Base-by-base conservation (phyloP, 2,113 vertebrate species). In the Cacatua alba region DNA sequence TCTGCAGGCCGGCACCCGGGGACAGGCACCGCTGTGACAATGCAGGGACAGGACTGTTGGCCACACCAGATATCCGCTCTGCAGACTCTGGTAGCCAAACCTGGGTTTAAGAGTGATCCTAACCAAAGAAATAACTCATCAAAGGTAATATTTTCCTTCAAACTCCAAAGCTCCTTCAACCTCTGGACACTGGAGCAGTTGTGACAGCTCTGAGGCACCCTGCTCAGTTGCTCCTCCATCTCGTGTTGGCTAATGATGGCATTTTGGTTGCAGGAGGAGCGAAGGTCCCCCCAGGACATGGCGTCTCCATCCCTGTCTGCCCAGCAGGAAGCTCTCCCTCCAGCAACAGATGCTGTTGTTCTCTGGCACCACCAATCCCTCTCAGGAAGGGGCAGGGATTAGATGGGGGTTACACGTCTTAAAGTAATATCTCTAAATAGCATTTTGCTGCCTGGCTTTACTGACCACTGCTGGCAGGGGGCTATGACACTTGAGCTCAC, bases 331-430 rank as follows among this genome's bases (percentile, higher is more conserved):
- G 82, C 68, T 93, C 46, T 81, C 21, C 46, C 49, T 88, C 46
- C 83, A 91, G 68, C 43, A 74, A 78, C 95, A 95, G 92, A 77
- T 96, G 94, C 83, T 95, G 86, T 62, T 95, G 67, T 83, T 46
- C 46, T 72, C 63, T 62, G 46, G 80, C 15, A n/a, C 28, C 8
- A 5, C 31, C 71, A 86, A 59, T 83, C 92, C 80, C 69, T 59
- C 80, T 88, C 63, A 88, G 80, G 62, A 92, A 93, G 28, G n/a
- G 37, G 53, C 10, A 4, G 52, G 87, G 90, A 95, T 96, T 95
- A 93, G 44, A 8, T 17, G 15, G n/a, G 43, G 35, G 65, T 44
- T 85, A 76, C 28, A 2, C 0, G 0, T 59, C 41, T 83, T 90
- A 90, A 96, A 67, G 72, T 67, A 92, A 81, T 88, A 88, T 77